A percentile compares a stretch with the other conserved stretches of the same genome.
Evolutionary conservation across 2,888 invertebrate genomes (phyloP).

Genomic region (Chironomus riparius): DNA sequence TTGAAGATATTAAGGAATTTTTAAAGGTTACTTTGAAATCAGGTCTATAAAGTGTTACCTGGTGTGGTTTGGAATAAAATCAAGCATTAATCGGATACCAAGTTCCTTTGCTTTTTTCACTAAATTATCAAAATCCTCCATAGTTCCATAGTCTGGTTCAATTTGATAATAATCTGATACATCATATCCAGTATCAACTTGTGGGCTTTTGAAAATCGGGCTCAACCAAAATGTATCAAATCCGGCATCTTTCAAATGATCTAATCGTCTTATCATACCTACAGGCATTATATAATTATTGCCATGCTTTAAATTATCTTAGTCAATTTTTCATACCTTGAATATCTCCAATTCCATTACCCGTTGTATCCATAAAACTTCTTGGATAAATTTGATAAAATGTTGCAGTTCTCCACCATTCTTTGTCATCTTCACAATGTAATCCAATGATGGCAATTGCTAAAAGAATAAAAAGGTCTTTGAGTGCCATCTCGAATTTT

Average conservation of each 20-base stretch:
- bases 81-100: conserved; percentile 52
- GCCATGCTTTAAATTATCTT: not conserved
- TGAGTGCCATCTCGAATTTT: not conserved
- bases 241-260: conserved; percentile 51
- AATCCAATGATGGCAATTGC: not conserved
- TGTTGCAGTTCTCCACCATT: conserved; percentile 28
- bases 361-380: conserved; percentile 62
- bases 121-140: conserved; percentile 47
- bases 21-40: not conserved
- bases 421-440: not conserved
- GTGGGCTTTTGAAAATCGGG: conserved; percentile 57
- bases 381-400: conserved; percentile 52
- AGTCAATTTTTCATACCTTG: conserved; percentile 38
- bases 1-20: not conserved
- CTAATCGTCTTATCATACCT: conserved; percentile 34
- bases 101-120: conserved; percentile 46
- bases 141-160: conserved; percentile 48
- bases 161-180: conserved; percentile 48
- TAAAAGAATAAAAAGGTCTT: not conserved
- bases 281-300: not conserved
- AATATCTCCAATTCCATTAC: conserved; percentile 54
- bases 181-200: conserved; percentile 56
- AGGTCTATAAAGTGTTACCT: conserved; percentile 28
- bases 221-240: conserved; percentile 59
- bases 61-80: conserved; percentile 57